Evolutionary conservation across 1,140 invertebrate genomes (phyloP).

Genomic region (Acyrthosiphon pisum): DNA sequence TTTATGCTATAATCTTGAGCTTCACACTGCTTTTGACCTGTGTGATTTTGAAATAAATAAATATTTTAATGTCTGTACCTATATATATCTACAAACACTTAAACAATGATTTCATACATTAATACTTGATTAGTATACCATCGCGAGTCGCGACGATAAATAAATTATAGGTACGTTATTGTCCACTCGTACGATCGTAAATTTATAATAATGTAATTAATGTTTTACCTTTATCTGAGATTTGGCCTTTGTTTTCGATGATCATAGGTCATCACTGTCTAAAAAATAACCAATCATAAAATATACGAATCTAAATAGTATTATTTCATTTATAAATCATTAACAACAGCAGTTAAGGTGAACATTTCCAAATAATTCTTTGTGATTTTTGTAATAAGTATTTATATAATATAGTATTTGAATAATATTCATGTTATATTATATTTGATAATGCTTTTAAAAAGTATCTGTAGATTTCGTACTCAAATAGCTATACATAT

Average conservation of each 20-base stretch:
- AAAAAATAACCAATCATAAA: conserved; percentile 12
- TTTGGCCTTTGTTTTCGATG: not conserved
- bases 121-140: conserved; percentile 2
- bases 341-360: not conserved
- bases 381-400: not conserved
- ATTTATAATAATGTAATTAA: not conserved
- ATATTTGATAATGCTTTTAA: not conserved
- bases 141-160: not conserved
- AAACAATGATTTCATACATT: not conserved
- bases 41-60: not conserved
- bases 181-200: not conserved
- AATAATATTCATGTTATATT: not conserved
- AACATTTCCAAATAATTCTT: not conserved
- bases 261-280: not conserved
- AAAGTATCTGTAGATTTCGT: too few relatives aligned
- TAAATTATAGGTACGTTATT: not conserved
- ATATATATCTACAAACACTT: not conserved
- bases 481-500: too few relatives aligned
- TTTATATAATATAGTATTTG: not conserved
- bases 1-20: not conserved
- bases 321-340: not conserved
- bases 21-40: not conserved
- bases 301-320: not conserved
- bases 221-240: not conserved
- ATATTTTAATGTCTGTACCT: not conserved